These are phyloP conservation scores for Podabrus alpinus DNA, from an alignment of 2,888 invertebrate species.

Conservation along the genomic window DNA sequence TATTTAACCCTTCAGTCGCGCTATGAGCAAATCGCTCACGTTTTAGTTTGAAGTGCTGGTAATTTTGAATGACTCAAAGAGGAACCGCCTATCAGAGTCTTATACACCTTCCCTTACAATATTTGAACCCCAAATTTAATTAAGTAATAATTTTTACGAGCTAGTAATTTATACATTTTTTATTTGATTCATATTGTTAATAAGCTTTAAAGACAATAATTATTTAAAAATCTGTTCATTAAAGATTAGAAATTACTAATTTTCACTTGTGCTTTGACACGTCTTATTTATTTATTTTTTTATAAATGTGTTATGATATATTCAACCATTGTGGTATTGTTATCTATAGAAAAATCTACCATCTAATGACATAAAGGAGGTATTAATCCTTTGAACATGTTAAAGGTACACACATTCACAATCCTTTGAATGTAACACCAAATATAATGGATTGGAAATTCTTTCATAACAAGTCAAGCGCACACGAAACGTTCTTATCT, in stretches of 20 bases:
- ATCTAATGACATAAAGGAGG: constrained; percentile 20
- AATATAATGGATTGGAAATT: constrained; percentile 13
- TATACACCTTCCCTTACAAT: no score
- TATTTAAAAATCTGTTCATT: no score
- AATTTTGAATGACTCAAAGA: no score
- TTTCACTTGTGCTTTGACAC: not conserved
- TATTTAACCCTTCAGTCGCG: no score
- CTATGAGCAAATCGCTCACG: no score
- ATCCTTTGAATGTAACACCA: constrained; percentile 32
- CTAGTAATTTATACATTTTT: no score
- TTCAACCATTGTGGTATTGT: not conserved
- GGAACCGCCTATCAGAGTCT: no score
- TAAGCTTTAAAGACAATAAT: no score
- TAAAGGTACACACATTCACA: constrained; percentile 21
- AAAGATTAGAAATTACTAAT: not conserved
- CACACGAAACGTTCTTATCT: constrained; percentile 3
- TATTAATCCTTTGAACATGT: constrained; percentile 21
- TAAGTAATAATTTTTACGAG: no score
- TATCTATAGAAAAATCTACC: not conserved
- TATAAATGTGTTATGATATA: not conserved
- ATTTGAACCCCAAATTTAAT: no score
- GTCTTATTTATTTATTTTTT: not conserved
- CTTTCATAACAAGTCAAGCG: constrained; percentile 28
- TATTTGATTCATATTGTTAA: no score
- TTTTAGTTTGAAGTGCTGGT: no score